Percentiles rank a stretch among this genome's conserved stretches.
Conservation (phyloP, 2,888 invertebrate species). For the Cerastis leucographa region DNA sequence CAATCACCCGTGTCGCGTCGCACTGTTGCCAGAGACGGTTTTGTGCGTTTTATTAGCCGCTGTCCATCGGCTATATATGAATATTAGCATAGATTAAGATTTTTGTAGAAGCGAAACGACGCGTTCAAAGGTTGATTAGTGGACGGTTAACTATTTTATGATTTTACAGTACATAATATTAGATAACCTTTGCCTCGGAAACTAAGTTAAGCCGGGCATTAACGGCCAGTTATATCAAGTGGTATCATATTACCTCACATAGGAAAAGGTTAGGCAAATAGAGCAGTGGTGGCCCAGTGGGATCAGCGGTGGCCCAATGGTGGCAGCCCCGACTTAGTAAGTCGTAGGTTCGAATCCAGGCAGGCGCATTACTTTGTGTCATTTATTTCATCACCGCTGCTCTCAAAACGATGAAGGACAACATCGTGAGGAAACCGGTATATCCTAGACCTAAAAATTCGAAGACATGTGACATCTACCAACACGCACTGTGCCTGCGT, state of each 20-base stretch:
- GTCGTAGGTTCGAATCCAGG: too few relatives aligned
- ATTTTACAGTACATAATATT: neutral
- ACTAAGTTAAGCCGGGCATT: neutral
- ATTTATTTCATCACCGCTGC: too few relatives aligned
- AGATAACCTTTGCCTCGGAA: neutral
- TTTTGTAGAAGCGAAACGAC: neutral
- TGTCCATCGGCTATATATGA: slow-evolving; percentile 66
- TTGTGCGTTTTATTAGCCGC: slow-evolving; percentile 79
- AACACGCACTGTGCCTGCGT: too few relatives aligned
- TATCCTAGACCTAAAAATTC: too few relatives aligned
- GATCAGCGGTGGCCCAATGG: too few relatives aligned
- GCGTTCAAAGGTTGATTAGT: neutral
- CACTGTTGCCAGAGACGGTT: slow-evolving; percentile 75
- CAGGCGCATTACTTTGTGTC: too few relatives aligned
- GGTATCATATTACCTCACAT: neutral
- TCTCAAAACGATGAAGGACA: too few relatives aligned
- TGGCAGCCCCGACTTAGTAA: too few relatives aligned
- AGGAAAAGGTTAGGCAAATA: neutral
- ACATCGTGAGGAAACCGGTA: too few relatives aligned
- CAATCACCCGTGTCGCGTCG: slow-evolving; percentile 70
- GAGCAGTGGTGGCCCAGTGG: too few relatives aligned
- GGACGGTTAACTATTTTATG: neutral
- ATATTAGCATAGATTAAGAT: slow-evolving; percentile 53
- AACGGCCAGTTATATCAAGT: neutral
- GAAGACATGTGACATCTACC: too few relatives aligned